Conservation (phyloP, 2,888 invertebrate species). For the Congeria kusceri region DNA sequence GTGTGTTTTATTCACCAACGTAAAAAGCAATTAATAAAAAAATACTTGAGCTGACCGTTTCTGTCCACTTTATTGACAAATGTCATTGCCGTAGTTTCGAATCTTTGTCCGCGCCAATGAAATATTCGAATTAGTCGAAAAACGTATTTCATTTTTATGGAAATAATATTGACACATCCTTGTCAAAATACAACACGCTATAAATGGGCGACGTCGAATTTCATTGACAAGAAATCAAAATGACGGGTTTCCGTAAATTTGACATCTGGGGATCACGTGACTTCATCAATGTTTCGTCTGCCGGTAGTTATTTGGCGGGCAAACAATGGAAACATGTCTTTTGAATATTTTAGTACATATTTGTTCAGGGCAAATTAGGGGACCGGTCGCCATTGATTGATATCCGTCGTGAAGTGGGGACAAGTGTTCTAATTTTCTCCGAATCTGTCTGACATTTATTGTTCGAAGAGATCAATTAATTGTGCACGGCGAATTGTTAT, state of each 20-base stretch:
- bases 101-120: conserved; percentile 6
- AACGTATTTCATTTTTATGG: conserved; percentile 57
- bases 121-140: conserved; percentile 8
- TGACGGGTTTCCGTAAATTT: conserved; percentile 49
- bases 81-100: not conserved
- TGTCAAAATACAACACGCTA: conserved; percentile 30
- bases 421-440: conserved; percentile 28
- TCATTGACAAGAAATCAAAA: conserved; percentile 27
- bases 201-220: conserved; percentile 14
- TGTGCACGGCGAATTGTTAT: not conserved
- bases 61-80: not conserved
- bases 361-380: conserved; percentile 55
- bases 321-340: conserved; percentile 53
- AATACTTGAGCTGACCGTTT: not conserved
- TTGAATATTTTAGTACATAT: conserved; percentile 62
- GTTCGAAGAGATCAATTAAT: conserved; percentile 1
- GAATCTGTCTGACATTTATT: conserved; percentile 23
- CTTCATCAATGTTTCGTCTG: conserved; percentile 61
- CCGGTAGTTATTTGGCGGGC: conserved; percentile 27
- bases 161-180: conserved; percentile 45
- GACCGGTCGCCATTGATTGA: conserved; percentile 48
- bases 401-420: conserved; percentile 38
- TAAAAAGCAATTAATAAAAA: not conserved
- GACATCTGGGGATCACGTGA: conserved; percentile 62
- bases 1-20: not conserved